Percentiles rank a stretch among this genome's conserved stretches.
phyloP scores from a whole-genome alignment of 1,140 invertebrate genomes.

The Oedothorax gibbosus region DNA sequence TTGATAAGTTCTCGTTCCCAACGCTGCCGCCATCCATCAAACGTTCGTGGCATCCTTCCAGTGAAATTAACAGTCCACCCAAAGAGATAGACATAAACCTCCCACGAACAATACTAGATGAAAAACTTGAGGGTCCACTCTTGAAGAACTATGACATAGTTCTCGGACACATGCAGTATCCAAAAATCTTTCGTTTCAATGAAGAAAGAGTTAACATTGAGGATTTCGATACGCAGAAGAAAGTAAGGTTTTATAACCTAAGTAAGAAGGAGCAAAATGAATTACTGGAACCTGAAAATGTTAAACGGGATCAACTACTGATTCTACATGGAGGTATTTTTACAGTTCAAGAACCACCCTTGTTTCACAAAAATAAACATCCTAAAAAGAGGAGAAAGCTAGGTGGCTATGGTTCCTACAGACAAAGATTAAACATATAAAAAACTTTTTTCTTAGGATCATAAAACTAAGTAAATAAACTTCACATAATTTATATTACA shows the following conservation, averaged over 20 bases:
- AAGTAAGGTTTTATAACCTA: constrained; percentile 34
- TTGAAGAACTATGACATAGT: constrained; percentile 63
- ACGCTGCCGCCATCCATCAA: constrained; percentile 74
- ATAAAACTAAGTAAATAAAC: too few species aligned
- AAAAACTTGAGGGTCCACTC: constrained; percentile 70
- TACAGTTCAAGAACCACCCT: constrained; percentile 52
- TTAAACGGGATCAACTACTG: constrained; percentile 58
- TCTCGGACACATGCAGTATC: constrained; percentile 62
- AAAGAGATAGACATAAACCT: constrained; percentile 71
- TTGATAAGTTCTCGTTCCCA: constrained; percentile 76
- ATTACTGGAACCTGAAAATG: constrained; percentile 58
- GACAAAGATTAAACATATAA: background rate
- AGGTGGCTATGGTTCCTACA: background rate
- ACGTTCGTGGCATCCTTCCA: constrained; percentile 63
- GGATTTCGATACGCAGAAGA: constrained; percentile 62
- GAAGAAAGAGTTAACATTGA: constrained; percentile 63
- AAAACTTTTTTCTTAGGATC: too few species aligned
- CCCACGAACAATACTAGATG: constrained; percentile 31
- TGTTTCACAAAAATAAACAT: constrained; percentile 30
- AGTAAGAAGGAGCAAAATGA: constrained; percentile 36
- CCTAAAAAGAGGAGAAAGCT: constrained; percentile 39
- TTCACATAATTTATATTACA: too few species aligned
- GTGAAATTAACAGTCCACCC: constrained; percentile 62
- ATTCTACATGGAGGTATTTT: constrained; percentile 63
- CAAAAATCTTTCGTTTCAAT: constrained; percentile 63